phyloP scores from a whole-genome alignment of 2,888 invertebrate species.

The Notodonta dromedarius region DNA sequence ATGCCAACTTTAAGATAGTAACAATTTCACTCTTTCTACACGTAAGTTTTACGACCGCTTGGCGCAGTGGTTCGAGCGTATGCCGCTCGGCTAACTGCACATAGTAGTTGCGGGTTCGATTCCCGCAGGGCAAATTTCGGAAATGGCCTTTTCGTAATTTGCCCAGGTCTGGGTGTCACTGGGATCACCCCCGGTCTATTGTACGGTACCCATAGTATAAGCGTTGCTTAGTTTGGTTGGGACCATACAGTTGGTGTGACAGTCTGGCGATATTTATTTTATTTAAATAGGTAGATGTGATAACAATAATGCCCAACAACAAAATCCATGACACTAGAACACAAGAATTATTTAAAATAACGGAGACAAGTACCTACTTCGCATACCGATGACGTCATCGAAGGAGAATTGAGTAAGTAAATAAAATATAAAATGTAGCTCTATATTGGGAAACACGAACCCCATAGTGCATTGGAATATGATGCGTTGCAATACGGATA shows the following conservation, averaged over 20 bases:
- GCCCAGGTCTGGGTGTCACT: no score
- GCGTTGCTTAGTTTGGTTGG: no score
- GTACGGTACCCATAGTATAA: no score
- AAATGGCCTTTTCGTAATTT: no score
- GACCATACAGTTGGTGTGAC: no score
- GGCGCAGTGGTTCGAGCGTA: no score
- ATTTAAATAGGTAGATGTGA: background rate
- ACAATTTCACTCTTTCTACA: conserved; percentile 28
- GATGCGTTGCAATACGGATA: conserved; percentile 67
- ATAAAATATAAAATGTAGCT: background rate
- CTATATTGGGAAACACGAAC: background rate
- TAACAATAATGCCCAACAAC: background rate
- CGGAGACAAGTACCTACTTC: background rate
- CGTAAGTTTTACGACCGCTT: background rate
- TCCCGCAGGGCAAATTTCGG: no score
- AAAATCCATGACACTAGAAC: background rate
- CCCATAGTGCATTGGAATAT: background rate
- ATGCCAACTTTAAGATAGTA: no score
- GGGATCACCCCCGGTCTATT: no score
- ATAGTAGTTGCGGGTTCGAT: no score
- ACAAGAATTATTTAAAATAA: background rate
- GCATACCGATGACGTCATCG: background rate
- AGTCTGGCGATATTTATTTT: no score
- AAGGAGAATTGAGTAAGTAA: background rate
- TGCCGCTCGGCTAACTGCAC: no score